phyloP scores from a whole-genome alignment of 2,797 vertebrate genomes.

The Coregonus ussuriensis region DNA sequence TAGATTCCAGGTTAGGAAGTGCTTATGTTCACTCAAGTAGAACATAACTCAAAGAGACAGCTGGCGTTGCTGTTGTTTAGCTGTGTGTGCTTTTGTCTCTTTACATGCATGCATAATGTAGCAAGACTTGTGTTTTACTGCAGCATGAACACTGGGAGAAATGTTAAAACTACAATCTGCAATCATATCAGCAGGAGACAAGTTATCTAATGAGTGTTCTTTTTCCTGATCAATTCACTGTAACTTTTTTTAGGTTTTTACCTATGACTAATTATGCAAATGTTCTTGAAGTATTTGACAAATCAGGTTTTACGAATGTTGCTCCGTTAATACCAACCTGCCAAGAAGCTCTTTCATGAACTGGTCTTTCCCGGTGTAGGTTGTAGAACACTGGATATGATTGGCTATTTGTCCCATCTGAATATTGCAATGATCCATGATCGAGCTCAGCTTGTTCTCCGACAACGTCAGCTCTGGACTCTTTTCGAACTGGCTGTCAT shows the following conservation, averaged over 20 bases:
- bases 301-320: not conserved
- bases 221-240: not conserved
- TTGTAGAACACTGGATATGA: conserved; percentile 71
- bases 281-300: not conserved
- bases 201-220: not conserved
- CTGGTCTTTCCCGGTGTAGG: conserved; percentile 78
- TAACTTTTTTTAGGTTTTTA: not conserved
- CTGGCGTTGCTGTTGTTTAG: conserved; percentile 38
- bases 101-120: not conserved
- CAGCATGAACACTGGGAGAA: not conserved
- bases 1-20: conserved; percentile 46
- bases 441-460: conserved; percentile 68
- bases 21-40: conserved; percentile 68
- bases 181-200: not conserved
- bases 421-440: conserved; percentile 77
- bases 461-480: conserved; percentile 72
- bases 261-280: not conserved
- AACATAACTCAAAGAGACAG: conserved; percentile 56
- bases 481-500: conserved; percentile 69
- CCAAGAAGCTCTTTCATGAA: conserved; percentile 87
- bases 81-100: conserved; percentile 21
- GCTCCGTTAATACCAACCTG: conserved; percentile 75
- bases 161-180: not conserved
- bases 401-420: conserved; percentile 73
- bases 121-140: not conserved